Conservation (phyloP, 2,797 vertebrate genomes). For the Chelon auratus region DNA sequence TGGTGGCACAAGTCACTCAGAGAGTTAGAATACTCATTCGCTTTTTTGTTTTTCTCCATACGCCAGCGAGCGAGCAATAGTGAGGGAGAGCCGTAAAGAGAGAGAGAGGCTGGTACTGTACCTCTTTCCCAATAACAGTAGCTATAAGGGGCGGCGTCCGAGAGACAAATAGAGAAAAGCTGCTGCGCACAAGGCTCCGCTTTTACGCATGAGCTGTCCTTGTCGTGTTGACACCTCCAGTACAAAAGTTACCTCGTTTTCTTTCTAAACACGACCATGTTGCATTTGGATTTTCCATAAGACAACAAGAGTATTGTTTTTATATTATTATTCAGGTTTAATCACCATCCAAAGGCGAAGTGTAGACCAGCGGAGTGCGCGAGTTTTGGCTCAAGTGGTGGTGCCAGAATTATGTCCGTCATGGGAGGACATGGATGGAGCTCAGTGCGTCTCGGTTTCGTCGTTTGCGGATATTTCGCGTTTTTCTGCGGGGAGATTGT, state of each 20-base stretch:
- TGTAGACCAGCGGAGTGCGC: slow-evolving; percentile 5
- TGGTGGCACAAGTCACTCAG: neutral
- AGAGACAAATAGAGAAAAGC: slow-evolving; percentile 38
- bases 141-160: slow-evolving; percentile 73
- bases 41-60: slow-evolving; percentile 10
- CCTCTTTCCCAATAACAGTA: slow-evolving; percentile 46
- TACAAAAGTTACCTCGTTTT: slow-evolving; percentile 12
- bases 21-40: neutral
- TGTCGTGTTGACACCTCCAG: slow-evolving; percentile 8
- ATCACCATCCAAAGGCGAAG: slow-evolving; percentile 7
- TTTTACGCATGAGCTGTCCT: slow-evolving; percentile 65
- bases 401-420: slow-evolving; percentile 35
- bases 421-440: slow-evolving; percentile 75
- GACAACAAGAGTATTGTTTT: neutral
- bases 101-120: slow-evolving; percentile 29
- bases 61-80: neutral
- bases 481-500: slow-evolving; percentile 68
- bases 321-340: neutral
- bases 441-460: slow-evolving; percentile 55
- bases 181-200: slow-evolving; percentile 45
- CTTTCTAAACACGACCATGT: slow-evolving; percentile 16
- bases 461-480: slow-evolving; percentile 70
- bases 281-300: slow-evolving; percentile 28
- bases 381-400: slow-evolving; percentile 40
- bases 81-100: slow-evolving; percentile 1